A percentile compares a stretch with the other conserved stretches of the same genome.
phyloP scores from a whole-genome alignment of 2,888 invertebrate genomes.

The Sturmia bella region DNA sequence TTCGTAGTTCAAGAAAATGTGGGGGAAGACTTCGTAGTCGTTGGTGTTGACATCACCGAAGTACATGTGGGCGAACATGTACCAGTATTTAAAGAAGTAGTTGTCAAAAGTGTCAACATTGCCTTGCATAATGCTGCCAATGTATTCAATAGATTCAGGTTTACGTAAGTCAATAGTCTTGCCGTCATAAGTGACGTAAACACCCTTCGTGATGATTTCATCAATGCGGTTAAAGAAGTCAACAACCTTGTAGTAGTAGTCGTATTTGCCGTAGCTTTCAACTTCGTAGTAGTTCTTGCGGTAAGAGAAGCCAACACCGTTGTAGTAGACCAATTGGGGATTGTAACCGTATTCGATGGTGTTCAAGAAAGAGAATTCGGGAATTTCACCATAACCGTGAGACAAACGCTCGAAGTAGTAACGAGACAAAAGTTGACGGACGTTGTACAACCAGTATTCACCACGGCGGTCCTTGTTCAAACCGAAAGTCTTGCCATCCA shows the following conservation, averaged over 20 bases:
- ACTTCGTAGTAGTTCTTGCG: conserved; percentile 84
- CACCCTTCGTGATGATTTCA: conserved; percentile 83
- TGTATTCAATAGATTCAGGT: conserved; percentile 83
- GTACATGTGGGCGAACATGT: conserved; percentile 74
- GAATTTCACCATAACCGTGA: conserved; percentile 86
- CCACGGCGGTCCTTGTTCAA: conserved; percentile 85
- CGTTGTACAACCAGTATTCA: conserved; percentile 85
- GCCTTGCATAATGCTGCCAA: conserved; percentile 84
- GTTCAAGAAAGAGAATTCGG: conserved; percentile 83
- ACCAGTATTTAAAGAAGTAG: conserved; percentile 77
- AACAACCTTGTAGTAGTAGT: conserved; percentile 73
- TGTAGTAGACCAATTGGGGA: conserved; percentile 85
- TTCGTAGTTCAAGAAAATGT: conserved; percentile 80
- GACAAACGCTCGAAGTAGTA: conserved; percentile 90
- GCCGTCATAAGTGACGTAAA: conserved; percentile 76
- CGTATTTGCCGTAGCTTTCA: conserved; percentile 81
- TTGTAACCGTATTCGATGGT: conserved; percentile 85
- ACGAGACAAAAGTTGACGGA: conserved; percentile 87
- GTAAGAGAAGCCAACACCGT: conserved; percentile 86
- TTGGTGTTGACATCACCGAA: conserved; percentile 75
- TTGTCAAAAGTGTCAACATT: conserved; percentile 81
- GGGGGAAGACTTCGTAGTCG: conserved; percentile 73
- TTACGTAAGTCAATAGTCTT: conserved; percentile 76
- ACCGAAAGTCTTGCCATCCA: conserved; percentile 83
- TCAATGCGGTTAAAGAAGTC: conserved; percentile 81